Conservation (phyloP, 2,113 vertebrate species). For the Rana temporaria region DNA sequence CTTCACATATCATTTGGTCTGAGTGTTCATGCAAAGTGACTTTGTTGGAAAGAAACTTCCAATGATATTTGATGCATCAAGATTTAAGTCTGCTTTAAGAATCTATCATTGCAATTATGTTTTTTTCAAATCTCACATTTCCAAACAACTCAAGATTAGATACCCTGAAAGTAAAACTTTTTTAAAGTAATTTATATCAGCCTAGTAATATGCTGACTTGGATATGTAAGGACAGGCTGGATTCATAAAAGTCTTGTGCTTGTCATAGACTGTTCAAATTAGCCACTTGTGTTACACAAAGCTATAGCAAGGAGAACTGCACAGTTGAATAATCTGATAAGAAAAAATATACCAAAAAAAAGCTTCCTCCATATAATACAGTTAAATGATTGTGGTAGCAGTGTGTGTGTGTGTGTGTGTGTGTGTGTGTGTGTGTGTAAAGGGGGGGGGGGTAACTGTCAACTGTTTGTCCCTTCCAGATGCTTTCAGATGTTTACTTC, state of each 20-base stretch:
- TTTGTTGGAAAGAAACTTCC: too few species aligned
- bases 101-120: too few species aligned
- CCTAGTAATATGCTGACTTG: conserved; percentile 5
- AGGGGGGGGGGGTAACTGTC: too few species aligned
- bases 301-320: background rate
- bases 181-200: conserved; percentile 2
- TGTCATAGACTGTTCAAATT: conserved; percentile 6
- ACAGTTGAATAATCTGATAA: background rate
- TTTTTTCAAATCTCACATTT: too few species aligned
- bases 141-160: too few species aligned
- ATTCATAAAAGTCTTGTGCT: conserved; percentile 4
- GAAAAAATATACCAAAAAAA: background rate
- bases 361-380: background rate
- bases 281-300: background rate
- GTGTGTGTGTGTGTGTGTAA: too few species aligned
- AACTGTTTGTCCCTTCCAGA: background rate
- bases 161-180: background rate
- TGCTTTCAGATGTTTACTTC: background rate
- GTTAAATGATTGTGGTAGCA: too few species aligned
- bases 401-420: too few species aligned
- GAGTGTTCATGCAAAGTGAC: too few species aligned
- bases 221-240: background rate
- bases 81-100: too few species aligned
- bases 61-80: too few species aligned
- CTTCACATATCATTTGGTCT: too few species aligned